phyloP scores from a whole-genome alignment of 2,888 invertebrate genomes.

The Ennomos erosarius region DNA sequence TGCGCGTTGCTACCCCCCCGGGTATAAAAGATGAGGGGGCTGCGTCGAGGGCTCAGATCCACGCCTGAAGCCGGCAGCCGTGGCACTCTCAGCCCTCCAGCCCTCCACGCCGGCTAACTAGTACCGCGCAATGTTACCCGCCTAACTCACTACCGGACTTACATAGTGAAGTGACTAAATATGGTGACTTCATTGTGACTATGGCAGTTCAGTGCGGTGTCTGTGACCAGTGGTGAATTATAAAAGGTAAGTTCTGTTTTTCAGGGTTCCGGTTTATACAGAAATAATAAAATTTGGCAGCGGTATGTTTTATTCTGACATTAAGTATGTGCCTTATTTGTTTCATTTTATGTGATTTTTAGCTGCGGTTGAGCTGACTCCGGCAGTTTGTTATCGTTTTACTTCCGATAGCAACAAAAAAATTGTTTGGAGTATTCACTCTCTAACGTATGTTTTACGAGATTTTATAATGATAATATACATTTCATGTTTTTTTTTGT shows the following conservation, averaged over 20 bases:
- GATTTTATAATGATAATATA: too few species aligned
- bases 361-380: too few species aligned
- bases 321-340: not conserved
- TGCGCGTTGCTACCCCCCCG: slow-evolving; percentile 75
- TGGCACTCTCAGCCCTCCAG: slow-evolving; percentile 50
- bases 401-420: too few species aligned
- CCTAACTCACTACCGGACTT: slow-evolving; percentile 48
- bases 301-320: slow-evolving; percentile 29
- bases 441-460: too few species aligned
- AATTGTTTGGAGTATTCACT: too few species aligned
- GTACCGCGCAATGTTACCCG: slow-evolving; percentile 58
- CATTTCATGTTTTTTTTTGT: too few species aligned
- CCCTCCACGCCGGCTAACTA: slow-evolving; percentile 44
- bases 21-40: slow-evolving; percentile 68
- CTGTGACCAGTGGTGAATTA: slow-evolving; percentile 50
- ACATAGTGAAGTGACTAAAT: slow-evolving; percentile 55
- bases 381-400: too few species aligned
- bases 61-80: slow-evolving; percentile 62
- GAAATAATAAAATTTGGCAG: slow-evolving; percentile 9
- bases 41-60: slow-evolving; percentile 65
- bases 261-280: slow-evolving; percentile 12
- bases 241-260: slow-evolving; percentile 60
- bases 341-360: too few species aligned
- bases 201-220: slow-evolving; percentile 54
- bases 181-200: slow-evolving; percentile 59